phyloP scores from a whole-genome alignment of 2,113 vertebrate genomes.

The Sialia sialis region DNA sequence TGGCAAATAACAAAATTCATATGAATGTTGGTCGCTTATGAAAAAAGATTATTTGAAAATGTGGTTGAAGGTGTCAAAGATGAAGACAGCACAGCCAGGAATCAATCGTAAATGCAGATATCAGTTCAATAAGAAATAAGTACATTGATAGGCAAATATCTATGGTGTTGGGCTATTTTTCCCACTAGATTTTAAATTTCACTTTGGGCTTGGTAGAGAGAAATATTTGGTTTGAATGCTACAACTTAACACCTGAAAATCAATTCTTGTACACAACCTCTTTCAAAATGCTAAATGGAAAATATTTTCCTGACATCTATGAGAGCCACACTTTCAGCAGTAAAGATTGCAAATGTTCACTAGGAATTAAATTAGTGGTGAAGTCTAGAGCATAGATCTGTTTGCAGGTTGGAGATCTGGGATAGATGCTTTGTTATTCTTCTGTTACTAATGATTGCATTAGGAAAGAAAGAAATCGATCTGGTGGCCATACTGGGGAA shows the following conservation, averaged over 20 bases:
- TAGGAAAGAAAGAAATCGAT: conserved; percentile 37
- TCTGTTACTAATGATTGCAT: conserved; percentile 27
- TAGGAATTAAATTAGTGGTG: conserved; percentile 38
- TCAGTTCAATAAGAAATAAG: background rate
- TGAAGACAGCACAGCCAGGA: background rate
- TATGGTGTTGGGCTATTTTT: background rate
- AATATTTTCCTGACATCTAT: background rate
- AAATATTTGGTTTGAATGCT: background rate
- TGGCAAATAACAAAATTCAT: background rate
- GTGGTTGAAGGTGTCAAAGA: background rate
- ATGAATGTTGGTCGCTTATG: background rate
- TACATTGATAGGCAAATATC: background rate
- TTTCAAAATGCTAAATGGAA: background rate
- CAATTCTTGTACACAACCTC: background rate
- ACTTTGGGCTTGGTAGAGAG: background rate
- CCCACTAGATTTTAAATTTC: background rate
- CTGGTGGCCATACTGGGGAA: conserved; percentile 12
- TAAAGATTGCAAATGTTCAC: conserved; percentile 55
- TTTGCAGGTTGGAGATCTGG: conserved; percentile 41
- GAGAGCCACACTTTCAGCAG: background rate
- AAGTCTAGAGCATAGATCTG: conserved; percentile 18
- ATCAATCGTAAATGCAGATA: background rate
- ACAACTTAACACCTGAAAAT: background rate
- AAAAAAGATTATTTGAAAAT: background rate
- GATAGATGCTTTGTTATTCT: conserved; percentile 30